phyloP scores from a whole-genome alignment of 2,797 vertebrate genomes.

The Odontamblyopus lacepedii region DNA sequence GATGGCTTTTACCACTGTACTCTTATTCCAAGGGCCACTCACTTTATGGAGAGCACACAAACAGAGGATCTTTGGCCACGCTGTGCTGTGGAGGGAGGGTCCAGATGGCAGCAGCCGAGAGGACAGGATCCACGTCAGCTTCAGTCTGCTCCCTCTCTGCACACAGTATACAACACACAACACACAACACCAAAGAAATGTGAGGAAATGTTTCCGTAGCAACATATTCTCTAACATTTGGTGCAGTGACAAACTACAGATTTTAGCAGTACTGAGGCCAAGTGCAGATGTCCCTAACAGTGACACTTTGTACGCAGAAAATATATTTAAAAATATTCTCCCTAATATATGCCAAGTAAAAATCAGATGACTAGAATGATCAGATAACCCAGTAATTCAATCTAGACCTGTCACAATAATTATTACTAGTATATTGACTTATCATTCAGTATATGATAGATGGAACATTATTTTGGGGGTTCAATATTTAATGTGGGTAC shows the following conservation, averaged over 20 bases:
- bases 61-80: conserved; percentile 40
- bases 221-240: background rate
- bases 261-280: background rate
- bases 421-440: too few relatives aligned
- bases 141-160: conserved; percentile 39
- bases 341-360: background rate
- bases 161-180: conserved; percentile 50
- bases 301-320: background rate
- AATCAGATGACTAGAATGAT: too few relatives aligned
- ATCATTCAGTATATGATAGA: too few relatives aligned
- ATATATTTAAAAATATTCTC: background rate
- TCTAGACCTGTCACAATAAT: too few relatives aligned
- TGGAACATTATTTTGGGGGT: too few relatives aligned
- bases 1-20: conserved; percentile 53
- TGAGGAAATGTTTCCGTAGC: background rate
- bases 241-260: background rate
- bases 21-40: conserved; percentile 44
- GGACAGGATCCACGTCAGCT: conserved; percentile 51
- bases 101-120: conserved; percentile 70
- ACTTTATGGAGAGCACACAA: conserved; percentile 34
- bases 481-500: too few relatives aligned
- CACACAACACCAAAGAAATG: conserved; percentile 46
- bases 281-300: background rate
- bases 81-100: conserved; percentile 55
- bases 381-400: too few relatives aligned